A percentile compares a stretch with the other conserved stretches of the same genome.
phyloP scores from a whole-genome alignment of 2,113 vertebrate species.

The Vulpes lagopus region DNA sequence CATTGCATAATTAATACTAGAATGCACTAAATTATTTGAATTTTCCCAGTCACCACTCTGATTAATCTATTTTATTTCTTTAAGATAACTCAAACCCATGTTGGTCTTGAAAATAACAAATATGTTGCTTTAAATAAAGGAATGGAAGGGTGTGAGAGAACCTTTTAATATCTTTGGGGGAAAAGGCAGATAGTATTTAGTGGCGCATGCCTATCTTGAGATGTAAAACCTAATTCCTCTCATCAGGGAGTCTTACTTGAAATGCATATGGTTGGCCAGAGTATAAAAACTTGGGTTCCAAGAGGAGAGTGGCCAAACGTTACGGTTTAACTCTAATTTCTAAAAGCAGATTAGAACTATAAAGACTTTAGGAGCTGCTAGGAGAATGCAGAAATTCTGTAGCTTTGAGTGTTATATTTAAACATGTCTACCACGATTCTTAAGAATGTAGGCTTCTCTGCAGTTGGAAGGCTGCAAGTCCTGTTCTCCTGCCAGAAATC shows the following conservation, averaged over 20 bases:
- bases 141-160: background rate
- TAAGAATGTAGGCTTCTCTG: conserved; percentile 82
- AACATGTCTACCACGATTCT: conserved; percentile 81
- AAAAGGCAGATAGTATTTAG: background rate
- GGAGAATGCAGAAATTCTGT: conserved; percentile 66
- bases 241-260: background rate
- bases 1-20: background rate
- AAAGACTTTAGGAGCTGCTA: conserved; percentile 72
- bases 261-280: background rate
- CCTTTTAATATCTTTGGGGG: background rate
- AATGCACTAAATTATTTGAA: background rate
- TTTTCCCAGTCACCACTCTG: background rate
- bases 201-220: background rate
- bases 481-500: conserved; percentile 82
- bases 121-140: background rate
- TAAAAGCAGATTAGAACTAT: conserved; percentile 81
- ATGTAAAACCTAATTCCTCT: conserved; percentile 21
- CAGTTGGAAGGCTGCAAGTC: conserved; percentile 73
- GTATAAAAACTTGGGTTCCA: background rate
- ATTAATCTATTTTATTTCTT: background rate
- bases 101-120: background rate
- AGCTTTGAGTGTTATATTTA: conserved; percentile 77
- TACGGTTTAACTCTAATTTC: conserved; percentile 69
- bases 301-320: conserved; percentile 36
- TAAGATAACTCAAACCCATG: background rate